Evolutionary conservation across 2,113 vertebrate species (phyloP), one percentile per base, ranked within the genome.

Genomic region (Limnothrissa miodon): DNA sequence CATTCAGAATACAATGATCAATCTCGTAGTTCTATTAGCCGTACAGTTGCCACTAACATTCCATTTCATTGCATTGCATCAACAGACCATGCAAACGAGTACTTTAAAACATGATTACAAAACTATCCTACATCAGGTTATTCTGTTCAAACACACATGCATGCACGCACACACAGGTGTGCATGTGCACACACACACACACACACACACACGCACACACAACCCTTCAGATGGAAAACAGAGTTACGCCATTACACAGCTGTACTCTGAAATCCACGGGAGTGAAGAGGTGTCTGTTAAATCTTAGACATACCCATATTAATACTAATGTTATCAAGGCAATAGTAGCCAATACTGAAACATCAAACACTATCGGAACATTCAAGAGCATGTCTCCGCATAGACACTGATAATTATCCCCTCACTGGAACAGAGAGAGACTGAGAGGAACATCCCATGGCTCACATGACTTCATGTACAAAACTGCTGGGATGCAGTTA

Each of bases 61-160:
- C 66, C 66, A 74, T 39, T 74, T 29, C 66, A 74, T 74, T 74
- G 66, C 66, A 74, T 74, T 74, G 66, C 66, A 74, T 74, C 17
- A 36, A 74, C 66, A 74, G 66, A 36, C 33, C 66, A 74, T 74
- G 66, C 66, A 74, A 74, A 74, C 66, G 11, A 74, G 66, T 25
- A 74, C 66, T 74, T 74, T 36, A 74, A n/a, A 62, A 74, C 66
- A 4, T 74, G 66, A 74, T 74, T 74, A 36, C 66, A 74, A 74
- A 36, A 74, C 66, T 15, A 15, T 36, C 66, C 66, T 25, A 66
- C n/a, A 74, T 13, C 4, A 5, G 7, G 21, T 48, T 48, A 48
- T 48, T 17, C 42, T 42, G 42, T 42, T 6, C 42, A 42, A 42
- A 42, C 42, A 42, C 42, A 42, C 42, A 42, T 6, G 42, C 42